Evolutionary conservation across 2,113 vertebrate species (phyloP).

Genomic region (Hemicordylus capensis): DNA sequence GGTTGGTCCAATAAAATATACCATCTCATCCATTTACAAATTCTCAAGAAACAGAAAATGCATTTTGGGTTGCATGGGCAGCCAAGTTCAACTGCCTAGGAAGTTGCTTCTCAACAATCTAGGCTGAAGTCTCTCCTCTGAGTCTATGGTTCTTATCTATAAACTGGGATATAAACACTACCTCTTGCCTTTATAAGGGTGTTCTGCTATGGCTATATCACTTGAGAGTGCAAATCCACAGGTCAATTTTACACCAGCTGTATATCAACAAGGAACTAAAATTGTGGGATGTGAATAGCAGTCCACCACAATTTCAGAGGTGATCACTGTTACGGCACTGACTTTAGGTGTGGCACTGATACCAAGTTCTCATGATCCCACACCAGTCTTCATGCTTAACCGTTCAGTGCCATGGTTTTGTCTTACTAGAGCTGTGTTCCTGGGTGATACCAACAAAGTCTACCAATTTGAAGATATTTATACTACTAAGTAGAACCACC

Average conservation of each 20-base stretch:
- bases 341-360: not conserved
- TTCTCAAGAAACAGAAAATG: no score
- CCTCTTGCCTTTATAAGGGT: not conserved
- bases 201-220: not conserved
- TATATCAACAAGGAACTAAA: not conserved
- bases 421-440: not conserved
- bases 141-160: not conserved
- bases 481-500: not conserved
- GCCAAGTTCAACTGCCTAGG: no score
- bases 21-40: no score
- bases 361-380: not conserved
- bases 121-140: no score
- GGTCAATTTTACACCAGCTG: not conserved
- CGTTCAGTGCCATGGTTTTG: not conserved
- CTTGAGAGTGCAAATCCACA: not conserved
- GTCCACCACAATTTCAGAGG: no score
- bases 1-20: no score
- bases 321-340: not conserved
- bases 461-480: not conserved
- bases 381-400: not conserved
- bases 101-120: no score
- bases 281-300: not conserved
- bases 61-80: no score
- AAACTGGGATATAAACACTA: not conserved
- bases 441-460: not conserved